Conservation (phyloP, 2,113 vertebrate genomes). For the Tragulus kanchil region DNA sequence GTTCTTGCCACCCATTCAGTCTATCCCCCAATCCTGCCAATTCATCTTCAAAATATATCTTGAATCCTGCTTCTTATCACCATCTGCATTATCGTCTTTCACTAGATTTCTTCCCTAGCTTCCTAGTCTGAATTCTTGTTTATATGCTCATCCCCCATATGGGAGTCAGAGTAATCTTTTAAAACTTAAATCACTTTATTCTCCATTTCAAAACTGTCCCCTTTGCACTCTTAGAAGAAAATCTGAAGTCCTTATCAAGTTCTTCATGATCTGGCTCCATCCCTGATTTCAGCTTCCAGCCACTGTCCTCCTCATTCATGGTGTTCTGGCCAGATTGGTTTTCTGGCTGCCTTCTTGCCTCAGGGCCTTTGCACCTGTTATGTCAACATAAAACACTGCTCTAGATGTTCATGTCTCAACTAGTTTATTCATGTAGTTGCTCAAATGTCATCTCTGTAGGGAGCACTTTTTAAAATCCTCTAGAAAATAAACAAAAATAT, state of each 20-base stretch:
- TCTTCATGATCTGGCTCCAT: neutral
- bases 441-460: neutral
- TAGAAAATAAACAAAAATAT: neutral
- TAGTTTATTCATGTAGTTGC: neutral
- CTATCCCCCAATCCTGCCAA: neutral
- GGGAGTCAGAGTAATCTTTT: neutral
- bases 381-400: neutral
- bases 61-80: neutral
- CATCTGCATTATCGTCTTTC: neutral
- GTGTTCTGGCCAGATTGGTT: neutral
- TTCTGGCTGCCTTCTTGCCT: neutral
- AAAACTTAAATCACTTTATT: neutral
- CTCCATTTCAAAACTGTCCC: neutral
- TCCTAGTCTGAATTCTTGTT: neutral
- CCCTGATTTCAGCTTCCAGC: neutral
- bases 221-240: neutral
- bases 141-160: neutral
- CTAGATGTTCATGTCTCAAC: neutral
- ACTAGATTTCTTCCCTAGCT: neutral
- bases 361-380: conserved; percentile 31
- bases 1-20: neutral
- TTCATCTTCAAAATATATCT: neutral
- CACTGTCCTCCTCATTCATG: neutral
- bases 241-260: neutral
- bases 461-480: neutral